A percentile compares a stretch with the other conserved stretches of the same genome.
phyloP scores from a whole-genome alignment of 1,140 invertebrate species.

The Maniola jurtina region DNA sequence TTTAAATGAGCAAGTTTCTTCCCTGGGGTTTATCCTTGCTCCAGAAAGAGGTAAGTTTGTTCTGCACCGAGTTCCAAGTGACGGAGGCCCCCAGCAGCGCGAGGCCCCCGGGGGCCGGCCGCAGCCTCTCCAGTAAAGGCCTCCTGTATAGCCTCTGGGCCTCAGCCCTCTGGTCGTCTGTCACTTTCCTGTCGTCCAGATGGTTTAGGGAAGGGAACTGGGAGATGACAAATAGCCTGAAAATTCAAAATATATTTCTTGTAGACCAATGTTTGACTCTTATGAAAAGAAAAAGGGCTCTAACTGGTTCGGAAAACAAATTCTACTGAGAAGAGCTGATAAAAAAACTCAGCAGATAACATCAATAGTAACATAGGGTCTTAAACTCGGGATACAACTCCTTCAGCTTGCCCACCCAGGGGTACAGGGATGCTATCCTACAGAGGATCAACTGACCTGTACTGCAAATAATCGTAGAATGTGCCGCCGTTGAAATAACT shows the following conservation, averaged over 20 bases:
- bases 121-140: conserved; percentile 78
- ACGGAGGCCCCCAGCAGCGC: conserved; percentile 31
- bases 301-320: no score
- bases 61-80: background rate
- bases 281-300: no score
- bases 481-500: conserved; percentile 87
- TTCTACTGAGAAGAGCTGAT: no score
- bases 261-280: no score
- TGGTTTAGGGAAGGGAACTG: conserved; percentile 82
- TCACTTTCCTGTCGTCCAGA: conserved; percentile 83
- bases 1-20: background rate
- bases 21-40: background rate
- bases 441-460: conserved; percentile 82
- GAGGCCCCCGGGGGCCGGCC: conserved; percentile 37
- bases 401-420: no score
- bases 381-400: no score
- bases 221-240: conserved; percentile 84
- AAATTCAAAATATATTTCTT: conserved; percentile 31
- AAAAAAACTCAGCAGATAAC: no score
- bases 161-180: conserved; percentile 80
- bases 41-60: background rate
- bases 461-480: conserved; percentile 87
- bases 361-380: no score
- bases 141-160: conserved; percentile 81
- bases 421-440: no score